A percentile compares a stretch with the other conserved stretches of the same genome.
phyloP scores from a whole-genome alignment of 2,797 vertebrate genomes.

The Acanthurus lineatus region DNA sequence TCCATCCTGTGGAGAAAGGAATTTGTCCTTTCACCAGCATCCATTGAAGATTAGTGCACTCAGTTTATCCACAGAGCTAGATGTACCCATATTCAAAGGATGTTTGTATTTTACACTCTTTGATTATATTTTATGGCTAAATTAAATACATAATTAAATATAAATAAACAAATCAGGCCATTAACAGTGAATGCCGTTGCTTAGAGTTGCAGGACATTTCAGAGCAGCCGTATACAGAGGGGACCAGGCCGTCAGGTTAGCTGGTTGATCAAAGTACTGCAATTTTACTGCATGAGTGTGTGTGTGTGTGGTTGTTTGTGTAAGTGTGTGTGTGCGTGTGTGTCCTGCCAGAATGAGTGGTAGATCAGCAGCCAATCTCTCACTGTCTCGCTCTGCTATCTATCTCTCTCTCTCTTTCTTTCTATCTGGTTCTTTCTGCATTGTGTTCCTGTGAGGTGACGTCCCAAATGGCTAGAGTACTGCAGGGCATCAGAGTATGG shows the following conservation, averaged over 20 bases:
- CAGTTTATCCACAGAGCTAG: slow-evolving; percentile 22
- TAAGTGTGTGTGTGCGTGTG: slow-evolving; percentile 24
- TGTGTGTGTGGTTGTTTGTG: slow-evolving; percentile 22
- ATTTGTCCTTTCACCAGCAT: slow-evolving; percentile 73
- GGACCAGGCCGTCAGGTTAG: slow-evolving; percentile 84
- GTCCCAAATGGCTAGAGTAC: slow-evolving; percentile 64
- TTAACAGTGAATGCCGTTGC: slow-evolving; percentile 80
- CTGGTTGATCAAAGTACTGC: slow-evolving; percentile 70
- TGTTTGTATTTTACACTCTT: slow-evolving; percentile 9
- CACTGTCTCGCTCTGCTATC: slow-evolving; percentile 56
- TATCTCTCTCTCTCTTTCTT: slow-evolving; percentile 51
- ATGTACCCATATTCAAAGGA: slow-evolving; percentile 14
- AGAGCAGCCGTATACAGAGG: slow-evolving; percentile 79
- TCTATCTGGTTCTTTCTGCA: slow-evolving; percentile 77
- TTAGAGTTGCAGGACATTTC: slow-evolving; percentile 86
- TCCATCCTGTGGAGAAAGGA: slow-evolving; percentile 66
- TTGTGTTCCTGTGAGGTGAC: slow-evolving; percentile 79
- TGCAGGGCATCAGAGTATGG: slow-evolving; percentile 79
- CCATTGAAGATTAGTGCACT: slow-evolving; percentile 46
- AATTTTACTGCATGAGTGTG: slow-evolving; percentile 75
- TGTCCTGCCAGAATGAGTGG: slow-evolving; percentile 44
- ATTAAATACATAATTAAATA: neutral
- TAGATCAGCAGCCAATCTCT: slow-evolving; percentile 64
- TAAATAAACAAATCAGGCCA: slow-evolving; percentile 39
- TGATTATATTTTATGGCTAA: neutral